Base-by-base conservation (phyloP, 1,140 invertebrate species). In the Lepidotrigona ventralis region DNA sequence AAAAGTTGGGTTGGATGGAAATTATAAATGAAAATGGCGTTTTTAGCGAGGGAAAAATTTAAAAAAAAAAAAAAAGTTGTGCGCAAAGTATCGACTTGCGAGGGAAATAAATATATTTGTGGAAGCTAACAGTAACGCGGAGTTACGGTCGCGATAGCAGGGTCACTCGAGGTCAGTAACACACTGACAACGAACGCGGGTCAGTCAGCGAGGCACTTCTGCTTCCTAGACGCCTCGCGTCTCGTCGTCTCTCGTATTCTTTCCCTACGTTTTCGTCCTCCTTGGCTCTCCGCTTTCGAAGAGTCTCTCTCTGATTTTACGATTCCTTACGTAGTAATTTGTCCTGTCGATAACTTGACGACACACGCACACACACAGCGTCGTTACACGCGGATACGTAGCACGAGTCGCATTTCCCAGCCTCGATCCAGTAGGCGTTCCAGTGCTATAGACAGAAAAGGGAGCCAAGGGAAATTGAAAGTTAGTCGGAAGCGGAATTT, bases 111-210 rank as follows among this genome's bases (percentile, higher is more conserved):
- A 87, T 83, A 85, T 88, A 89, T 92, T 91, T 89, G 86, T 86
- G 80, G 86, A 91, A 92, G 89, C 83, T 92, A 92, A 91, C 89
- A 90, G 89, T 90, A 33, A 90, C 82, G 87, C 80, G 66, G 86
- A 87, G 90, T 90, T 92, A 89, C 90, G 91, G 90, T 92, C 90
- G 90, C 89, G 91, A 92, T 88, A 87, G 90, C 91, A 91, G 93
- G 93, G 92, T 93, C 92, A 93, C 91, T 93, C 86, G 91, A 91
- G 93, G 93, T 94, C 93, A 93, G 92, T 93, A 93, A 93, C 93
- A 93, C 91, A 94, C 92, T 93, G 92, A 93, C 90, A 90, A 87
- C 79, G 51, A 79, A 78, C 75, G 51, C 39, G 56, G 73, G 78
- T 87, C 86, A 83, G 85, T 80, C 73, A 78, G 70, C 84, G 64